These are phyloP conservation scores for Griposia aprilina DNA, from an alignment of 2,888 invertebrate genomes.

Conservation along the genomic window DNA sequence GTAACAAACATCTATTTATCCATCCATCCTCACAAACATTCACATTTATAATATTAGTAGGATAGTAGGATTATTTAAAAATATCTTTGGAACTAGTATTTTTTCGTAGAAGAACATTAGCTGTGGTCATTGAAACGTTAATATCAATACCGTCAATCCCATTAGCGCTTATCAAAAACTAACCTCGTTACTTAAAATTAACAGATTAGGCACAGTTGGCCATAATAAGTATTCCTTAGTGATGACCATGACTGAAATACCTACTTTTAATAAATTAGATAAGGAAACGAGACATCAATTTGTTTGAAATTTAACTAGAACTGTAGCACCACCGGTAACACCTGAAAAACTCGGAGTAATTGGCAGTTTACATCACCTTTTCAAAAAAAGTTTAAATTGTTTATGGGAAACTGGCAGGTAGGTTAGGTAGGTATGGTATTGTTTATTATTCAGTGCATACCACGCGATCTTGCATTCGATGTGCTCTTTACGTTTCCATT, in stretches of 20 bases:
- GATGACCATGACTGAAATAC: slow-evolving; percentile 42
- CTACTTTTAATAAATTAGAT: slow-evolving; percentile 13
- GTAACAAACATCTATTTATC: too few relatives aligned
- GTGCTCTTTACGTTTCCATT: slow-evolving; percentile 52
- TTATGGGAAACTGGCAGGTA: slow-evolving; percentile 13
- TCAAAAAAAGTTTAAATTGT: slow-evolving; percentile 14
- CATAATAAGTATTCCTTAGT: slow-evolving; percentile 14
- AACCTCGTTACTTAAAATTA: slow-evolving; percentile 2
- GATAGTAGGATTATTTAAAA: background rate
- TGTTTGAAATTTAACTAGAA: background rate
- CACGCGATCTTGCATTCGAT: slow-evolving; percentile 20
- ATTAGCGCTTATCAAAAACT: slow-evolving; percentile 25
- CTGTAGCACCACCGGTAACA: background rate
- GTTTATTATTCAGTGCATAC: slow-evolving; percentile 44
- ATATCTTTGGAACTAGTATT: background rate
- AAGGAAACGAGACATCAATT: slow-evolving; percentile 9
- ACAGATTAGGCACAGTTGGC: slow-evolving; percentile 2
- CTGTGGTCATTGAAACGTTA: background rate
- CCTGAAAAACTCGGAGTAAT: background rate
- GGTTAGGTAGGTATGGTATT: background rate
- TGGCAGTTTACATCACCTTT: slow-evolving; percentile 4
- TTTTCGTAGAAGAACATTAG: background rate
- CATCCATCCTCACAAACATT: too few relatives aligned
- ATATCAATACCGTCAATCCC: background rate
- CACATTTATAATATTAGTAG: too few relatives aligned